These are phyloP conservation scores for Azemiops feae DNA, from an alignment of 2,113 vertebrate species.

Conservation along the genomic window DNA sequence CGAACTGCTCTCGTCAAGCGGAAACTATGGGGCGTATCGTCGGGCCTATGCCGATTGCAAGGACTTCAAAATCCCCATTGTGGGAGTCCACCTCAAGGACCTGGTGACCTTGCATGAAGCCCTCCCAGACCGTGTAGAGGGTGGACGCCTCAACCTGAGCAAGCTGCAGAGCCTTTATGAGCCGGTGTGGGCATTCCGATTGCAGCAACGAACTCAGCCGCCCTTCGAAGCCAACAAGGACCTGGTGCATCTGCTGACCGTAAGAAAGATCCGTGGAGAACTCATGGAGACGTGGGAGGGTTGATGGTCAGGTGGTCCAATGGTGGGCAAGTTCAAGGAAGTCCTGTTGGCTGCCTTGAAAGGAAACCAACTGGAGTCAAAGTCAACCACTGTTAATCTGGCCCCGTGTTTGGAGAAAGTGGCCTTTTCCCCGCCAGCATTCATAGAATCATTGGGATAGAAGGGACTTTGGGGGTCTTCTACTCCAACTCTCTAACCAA, in stretches of 20 bases:
- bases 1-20: conserved; percentile 82
- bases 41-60: conserved; percentile 77
- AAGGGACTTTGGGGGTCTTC: background rate
- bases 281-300: background rate
- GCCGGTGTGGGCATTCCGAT: conserved; percentile 81
- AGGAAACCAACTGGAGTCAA: background rate
- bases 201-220: conserved; percentile 73
- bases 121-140: conserved; percentile 79
- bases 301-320: background rate
- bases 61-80: conserved; percentile 86
- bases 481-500: too few species aligned
- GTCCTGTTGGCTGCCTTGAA: background rate
- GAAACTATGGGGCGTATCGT: conserved; percentile 86
- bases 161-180: conserved; percentile 87
- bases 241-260: conserved; percentile 86
- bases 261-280: conserved; percentile 47
- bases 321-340: background rate
- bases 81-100: conserved; percentile 91
- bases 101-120: conserved; percentile 86
- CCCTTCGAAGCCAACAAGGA: conserved; percentile 85
- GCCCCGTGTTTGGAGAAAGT: background rate
- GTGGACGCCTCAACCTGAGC: conserved; percentile 83
- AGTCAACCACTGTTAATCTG: background rate
- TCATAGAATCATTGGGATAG: too few species aligned
- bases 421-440: background rate